Conservation (phyloP, 1,140 invertebrate genomes). For the Sarcophaga bullata region DNA sequence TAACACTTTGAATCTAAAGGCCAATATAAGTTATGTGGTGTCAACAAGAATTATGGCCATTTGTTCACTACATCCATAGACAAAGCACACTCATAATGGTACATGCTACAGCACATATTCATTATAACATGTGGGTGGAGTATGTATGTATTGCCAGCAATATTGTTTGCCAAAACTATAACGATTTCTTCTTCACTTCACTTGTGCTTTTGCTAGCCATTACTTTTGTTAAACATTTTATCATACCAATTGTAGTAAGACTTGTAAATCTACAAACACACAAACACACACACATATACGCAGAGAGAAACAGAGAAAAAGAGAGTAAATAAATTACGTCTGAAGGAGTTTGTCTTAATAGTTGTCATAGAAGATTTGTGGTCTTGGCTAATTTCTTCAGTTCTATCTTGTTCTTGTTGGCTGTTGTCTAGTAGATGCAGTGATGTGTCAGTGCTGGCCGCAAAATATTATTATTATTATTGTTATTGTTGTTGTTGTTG, state of each 20-base stretch:
- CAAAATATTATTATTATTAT: neutral
- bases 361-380: slow-evolving; percentile 37
- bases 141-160: neutral
- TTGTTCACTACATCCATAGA: neutral
- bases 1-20: slow-evolving; percentile 43
- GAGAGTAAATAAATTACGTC: neutral
- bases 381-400: neutral
- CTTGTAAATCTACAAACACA: neutral
- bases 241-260: neutral
- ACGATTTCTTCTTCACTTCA: neutral
- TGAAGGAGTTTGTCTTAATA: slow-evolving; percentile 31
- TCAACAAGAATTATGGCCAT: slow-evolving; percentile 45
- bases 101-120: neutral
- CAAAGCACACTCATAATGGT: neutral
- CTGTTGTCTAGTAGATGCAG: neutral
- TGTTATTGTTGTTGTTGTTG: neutral
- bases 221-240: neutral
- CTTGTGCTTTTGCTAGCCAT: neutral
- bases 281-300: neutral
- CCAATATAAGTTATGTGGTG: slow-evolving; percentile 45
- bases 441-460: neutral
- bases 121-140: neutral
- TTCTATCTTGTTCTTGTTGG: neutral
- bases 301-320: too few relatives aligned
- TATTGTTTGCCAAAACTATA: neutral